A percentile compares a stretch with the other conserved stretches of the same genome.
Conservation (phyloP, 2,113 vertebrate genomes). For the Eclectus roratus region DNA sequence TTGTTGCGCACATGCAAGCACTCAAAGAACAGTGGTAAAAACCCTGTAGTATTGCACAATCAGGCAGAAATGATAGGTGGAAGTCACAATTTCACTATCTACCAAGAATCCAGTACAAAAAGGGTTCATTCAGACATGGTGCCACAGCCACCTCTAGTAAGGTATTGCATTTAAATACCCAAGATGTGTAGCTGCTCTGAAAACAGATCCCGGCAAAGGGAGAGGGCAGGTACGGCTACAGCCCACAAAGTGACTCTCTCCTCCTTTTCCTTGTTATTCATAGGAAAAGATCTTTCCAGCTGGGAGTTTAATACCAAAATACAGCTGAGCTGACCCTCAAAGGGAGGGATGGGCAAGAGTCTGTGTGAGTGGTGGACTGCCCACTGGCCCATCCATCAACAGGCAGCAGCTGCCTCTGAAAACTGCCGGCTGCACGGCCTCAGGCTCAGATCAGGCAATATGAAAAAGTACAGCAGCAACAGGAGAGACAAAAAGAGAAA, state of each 20-base stretch:
- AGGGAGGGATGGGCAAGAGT: background rate
- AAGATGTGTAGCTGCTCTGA: background rate
- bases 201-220: fast-evolving
- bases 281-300: background rate
- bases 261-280: background rate
- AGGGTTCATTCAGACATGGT: background rate
- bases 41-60: background rate
- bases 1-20: background rate
- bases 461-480: background rate
- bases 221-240: background rate
- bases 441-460: background rate
- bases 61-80: background rate
- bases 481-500: background rate
- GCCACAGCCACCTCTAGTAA: background rate
- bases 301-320: background rate
- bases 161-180: background rate
- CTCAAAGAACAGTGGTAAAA: fast-evolving
- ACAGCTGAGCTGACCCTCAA: background rate
- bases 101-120: background rate
- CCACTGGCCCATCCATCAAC: fast-evolving
- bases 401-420: fast-evolving
- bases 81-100: background rate
- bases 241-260: background rate
- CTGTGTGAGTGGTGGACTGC: fast-evolving
- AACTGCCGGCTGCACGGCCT: background rate